Percentiles rank a stretch among this genome's conserved stretches.
Evolutionary conservation across 2,888 invertebrate species (phyloP).

Genomic region (Leptopilina syphax): DNA sequence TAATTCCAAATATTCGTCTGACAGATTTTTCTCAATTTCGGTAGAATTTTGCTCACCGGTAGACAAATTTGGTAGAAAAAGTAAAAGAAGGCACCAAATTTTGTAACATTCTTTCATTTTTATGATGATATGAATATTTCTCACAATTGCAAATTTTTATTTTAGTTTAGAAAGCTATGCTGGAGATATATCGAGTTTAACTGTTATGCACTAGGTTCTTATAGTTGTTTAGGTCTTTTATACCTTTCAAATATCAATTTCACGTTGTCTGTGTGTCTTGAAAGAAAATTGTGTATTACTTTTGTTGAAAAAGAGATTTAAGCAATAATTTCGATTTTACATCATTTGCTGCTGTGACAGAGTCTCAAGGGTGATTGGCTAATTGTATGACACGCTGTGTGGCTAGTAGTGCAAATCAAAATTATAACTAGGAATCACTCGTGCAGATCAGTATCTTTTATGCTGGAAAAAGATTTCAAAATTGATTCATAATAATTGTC

Average conservation of each 20-base stretch:
- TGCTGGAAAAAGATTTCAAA: no score
- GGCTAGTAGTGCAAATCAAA: constrained; percentile 12
- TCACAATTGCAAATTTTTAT: background rate
- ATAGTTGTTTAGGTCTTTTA: constrained; percentile 66
- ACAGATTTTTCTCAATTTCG: constrained; percentile 71
- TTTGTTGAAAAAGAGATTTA: constrained; percentile 54
- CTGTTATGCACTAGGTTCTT: constrained; percentile 10
- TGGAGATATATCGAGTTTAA: background rate
- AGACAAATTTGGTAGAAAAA: constrained; percentile 46
- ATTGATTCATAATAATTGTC: no score
- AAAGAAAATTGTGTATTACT: constrained; percentile 45
- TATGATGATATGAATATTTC: background rate
- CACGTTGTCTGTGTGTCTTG: constrained; percentile 51
- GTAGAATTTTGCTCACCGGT: constrained; percentile 32
- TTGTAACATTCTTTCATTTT: constrained; percentile 10
- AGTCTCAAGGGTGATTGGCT: constrained; percentile 10
- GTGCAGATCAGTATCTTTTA: constrained; percentile 6
- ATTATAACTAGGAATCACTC: constrained; percentile 23
- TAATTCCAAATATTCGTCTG: constrained; percentile 77
- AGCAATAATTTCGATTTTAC: constrained; percentile 62
- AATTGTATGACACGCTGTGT: background rate
- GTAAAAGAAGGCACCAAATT: constrained; percentile 46
- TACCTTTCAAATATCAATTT: constrained; percentile 59
- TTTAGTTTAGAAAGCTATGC: background rate
- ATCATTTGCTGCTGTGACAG: constrained; percentile 42